Base-by-base conservation (phyloP, 2,797 vertebrate genomes). In the Carcharodon carcharias region DNA sequence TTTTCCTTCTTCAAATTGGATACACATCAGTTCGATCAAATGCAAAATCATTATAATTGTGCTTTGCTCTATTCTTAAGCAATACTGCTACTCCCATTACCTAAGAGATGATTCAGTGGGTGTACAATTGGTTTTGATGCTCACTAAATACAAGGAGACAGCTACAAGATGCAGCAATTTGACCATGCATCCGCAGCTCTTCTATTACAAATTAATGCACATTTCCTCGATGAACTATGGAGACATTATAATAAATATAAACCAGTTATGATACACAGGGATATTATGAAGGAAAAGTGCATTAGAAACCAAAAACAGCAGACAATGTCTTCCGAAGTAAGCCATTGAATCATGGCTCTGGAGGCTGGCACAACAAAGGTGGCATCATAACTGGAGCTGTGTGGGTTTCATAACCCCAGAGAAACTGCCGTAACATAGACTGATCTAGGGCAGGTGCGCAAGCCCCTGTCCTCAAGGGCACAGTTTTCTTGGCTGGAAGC, bases 311-410 rank as follows among this genome's bases (percentile, higher is more conserved):
- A 95, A 95, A 77, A 54, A 73, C 69, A 31, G 94, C 69, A 95
- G 94, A 95, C 94, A 95, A 95, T 73, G 54, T 95, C 69, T 73
- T 95, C 94, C 18, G 50, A 95, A 73, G 69, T 95, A 73, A 95
- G 67, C 94, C 94, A 95, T 45, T 73, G 94, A 95, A 69, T 71
- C 31, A 77, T 95, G 94, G 94, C 94, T 95, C 69, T 77, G 35
- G 97, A 98, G 97, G 98, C 97, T 97, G 98, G 97, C 97, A 97
- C 97, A 97, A 97, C 97, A 97, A 97, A 97, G 97, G 97, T 96
- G 97, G 97, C 97, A 96, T 95, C 71, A 69, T 95, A 95, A 95
- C 54, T n/a, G 69, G 69, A 95, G 69, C 94, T 56, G 89, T 96
- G 96, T 97, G 97, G 98, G 96, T 97, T 97, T 97, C 96, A 97